Base-by-base conservation (phyloP, 2,113 vertebrate genomes). In the Connochaetes taurinus region DNA sequence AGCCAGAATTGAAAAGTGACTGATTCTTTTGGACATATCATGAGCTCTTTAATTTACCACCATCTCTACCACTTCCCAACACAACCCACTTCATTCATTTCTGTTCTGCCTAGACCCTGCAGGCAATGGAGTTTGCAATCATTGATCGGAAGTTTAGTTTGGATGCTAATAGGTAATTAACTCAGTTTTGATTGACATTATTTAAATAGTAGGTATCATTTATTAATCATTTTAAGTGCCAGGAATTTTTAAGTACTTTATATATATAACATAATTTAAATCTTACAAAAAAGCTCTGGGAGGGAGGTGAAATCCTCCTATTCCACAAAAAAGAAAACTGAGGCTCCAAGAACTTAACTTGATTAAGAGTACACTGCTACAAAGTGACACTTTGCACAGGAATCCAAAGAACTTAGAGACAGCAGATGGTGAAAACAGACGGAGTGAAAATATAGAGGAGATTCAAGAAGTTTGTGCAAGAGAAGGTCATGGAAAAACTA, bases 391-490 rank as follows among this genome's bases (percentile, higher is more conserved):
- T 95, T 78, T 53, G 23, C 86, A 55, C 43, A 62, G 36, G 17
- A 36, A 94, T 17, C 91, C 83, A 43, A 74, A 52, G 36, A 96
- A 57, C 29, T 53, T 83, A n/a, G 95, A 94, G 71, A 83, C 29
- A 67, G 40, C 83, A 98, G 67, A 90, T 91, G 81, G 82, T 89
- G 7, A 95, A 93, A 93, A 53, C 76, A 97, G 87, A 96, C 47
- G 60, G 78, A 74, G 25, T 45, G 19, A 36, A 21, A 83, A 90
- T 52, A 91, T n/a, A 91, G 16, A 97, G 60, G 50, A 83, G 71
- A 87, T 50, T 91, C 55, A 53, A 96, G 62, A 95, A 93, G n/a
- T 36, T 62, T 91, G 36, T 83, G 5, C 74, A 84, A 15, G 71
- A 87, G 36, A 58, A 45, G 21, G 62, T n/a, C 94, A 76, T 31